These are phyloP conservation scores for Drosophila neonasuta DNA, from an alignment of 2,888 invertebrate species.

Conservation along the genomic window DNA sequence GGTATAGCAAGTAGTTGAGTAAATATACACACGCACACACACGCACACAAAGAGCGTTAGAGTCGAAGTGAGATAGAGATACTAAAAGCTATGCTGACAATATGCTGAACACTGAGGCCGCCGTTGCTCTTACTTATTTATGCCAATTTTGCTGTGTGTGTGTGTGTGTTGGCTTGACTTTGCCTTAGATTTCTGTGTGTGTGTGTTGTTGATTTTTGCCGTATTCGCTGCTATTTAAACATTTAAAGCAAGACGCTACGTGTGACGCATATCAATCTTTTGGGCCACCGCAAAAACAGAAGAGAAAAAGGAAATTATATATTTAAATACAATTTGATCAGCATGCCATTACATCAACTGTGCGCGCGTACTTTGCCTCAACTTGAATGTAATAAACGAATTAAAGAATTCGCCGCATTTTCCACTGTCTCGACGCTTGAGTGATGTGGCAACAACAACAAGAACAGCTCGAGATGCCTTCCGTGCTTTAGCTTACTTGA, in stretches of 20 bases:
- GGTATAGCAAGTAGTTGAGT: constrained; percentile 70
- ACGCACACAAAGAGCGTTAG: background rate
- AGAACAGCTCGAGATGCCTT: constrained; percentile 5
- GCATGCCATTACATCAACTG: constrained; percentile 5
- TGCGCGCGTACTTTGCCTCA: background rate
- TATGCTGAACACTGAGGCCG: constrained; percentile 58
- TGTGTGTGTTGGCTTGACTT: constrained; percentile 19
- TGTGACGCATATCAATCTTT: constrained; percentile 55
- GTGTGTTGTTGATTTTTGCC: constrained; percentile 59
- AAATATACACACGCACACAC: constrained; percentile 58
- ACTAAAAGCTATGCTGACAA: constrained; percentile 59
- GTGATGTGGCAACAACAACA: constrained; percentile 23
- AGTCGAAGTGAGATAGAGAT: background rate
- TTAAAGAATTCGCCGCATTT: constrained; percentile 9
- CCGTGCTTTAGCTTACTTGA: background rate
- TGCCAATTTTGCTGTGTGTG: constrained; percentile 63
- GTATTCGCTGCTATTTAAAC: constrained; percentile 68
- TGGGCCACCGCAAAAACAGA: background rate
- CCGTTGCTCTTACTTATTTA: constrained; percentile 71
- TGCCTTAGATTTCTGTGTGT: constrained; percentile 25
- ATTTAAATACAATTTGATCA: constrained; percentile 22
- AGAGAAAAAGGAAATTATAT: constrained; percentile 7
- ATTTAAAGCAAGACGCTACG: constrained; percentile 70
- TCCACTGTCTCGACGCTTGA: constrained; percentile 34
- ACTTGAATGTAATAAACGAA: background rate